These are phyloP conservation scores for Fregata magnificens DNA, from an alignment of 2,113 vertebrate genomes.

Conservation along the genomic window DNA sequence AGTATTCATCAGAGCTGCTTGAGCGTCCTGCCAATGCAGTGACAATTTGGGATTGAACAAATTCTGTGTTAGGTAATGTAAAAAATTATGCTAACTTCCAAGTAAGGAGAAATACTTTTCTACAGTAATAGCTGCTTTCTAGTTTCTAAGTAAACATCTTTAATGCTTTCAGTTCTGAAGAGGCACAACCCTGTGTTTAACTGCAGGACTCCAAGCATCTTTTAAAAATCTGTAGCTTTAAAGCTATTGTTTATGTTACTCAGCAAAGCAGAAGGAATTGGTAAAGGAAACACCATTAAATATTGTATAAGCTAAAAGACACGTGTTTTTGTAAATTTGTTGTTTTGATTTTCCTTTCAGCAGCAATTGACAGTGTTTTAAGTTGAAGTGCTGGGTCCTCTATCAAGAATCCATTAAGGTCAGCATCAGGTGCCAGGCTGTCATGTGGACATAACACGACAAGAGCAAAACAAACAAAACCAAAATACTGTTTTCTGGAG, in stretches of 20 bases:
- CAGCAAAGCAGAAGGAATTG: neutral
- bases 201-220: neutral
- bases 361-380: neutral
- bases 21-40: neutral
- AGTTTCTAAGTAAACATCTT: neutral
- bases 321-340: neutral
- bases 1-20: neutral
- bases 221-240: neutral
- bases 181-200: neutral
- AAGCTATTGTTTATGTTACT: neutral
- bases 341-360: constrained; percentile 10
- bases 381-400: neutral
- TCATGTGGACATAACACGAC: neutral
- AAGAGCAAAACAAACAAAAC: constrained; percentile 13
- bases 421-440: neutral
- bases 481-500: neutral
- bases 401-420: neutral
- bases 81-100: neutral
- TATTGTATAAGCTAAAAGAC: neutral
- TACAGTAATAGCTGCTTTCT: neutral
- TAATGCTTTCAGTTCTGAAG: neutral
- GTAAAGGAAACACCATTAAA: neutral
- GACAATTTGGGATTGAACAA: neutral
- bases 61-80: neutral
- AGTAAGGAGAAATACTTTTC: neutral